Evolutionary conservation across 2,113 vertebrate genomes (phyloP).

Genomic region (Neodon shergylaensis): DNA sequence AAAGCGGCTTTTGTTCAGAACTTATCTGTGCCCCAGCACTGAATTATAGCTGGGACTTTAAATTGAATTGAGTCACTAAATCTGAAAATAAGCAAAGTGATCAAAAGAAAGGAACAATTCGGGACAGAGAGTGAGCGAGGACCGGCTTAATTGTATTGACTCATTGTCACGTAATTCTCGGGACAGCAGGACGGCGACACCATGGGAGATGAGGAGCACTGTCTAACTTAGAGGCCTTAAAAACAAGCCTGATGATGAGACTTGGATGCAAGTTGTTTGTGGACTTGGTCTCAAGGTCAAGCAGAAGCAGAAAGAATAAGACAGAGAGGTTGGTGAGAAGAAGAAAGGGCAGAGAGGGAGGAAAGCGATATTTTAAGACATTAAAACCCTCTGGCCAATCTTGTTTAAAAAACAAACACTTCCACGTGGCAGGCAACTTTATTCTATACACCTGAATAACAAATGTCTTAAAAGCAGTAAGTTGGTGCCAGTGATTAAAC

Average conservation of each 20-base stretch:
- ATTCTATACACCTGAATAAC: background rate
- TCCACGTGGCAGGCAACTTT: background rate
- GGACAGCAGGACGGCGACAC: background rate
- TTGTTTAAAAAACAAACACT: background rate
- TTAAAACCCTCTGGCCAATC: background rate
- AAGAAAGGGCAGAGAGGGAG: background rate
- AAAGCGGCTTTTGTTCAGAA: background rate
- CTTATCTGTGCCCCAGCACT: background rate
- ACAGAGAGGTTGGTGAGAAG: background rate
- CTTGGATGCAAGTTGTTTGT: background rate
- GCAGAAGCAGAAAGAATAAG: background rate
- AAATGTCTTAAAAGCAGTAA: background rate
- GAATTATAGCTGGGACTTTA: background rate
- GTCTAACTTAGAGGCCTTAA: background rate
- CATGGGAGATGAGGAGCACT: background rate
- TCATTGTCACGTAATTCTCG: background rate
- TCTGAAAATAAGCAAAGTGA: background rate
- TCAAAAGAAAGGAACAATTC: background rate
- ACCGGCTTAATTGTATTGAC: background rate
- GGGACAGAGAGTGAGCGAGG: background rate
- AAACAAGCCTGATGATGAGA: background rate
- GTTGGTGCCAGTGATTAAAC: background rate
- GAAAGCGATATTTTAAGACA: background rate
- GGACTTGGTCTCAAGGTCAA: background rate
- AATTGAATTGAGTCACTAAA: constrained; percentile 1